phyloP scores from a whole-genome alignment of 2,888 invertebrate genomes.

The Cephus pulcher region DNA sequence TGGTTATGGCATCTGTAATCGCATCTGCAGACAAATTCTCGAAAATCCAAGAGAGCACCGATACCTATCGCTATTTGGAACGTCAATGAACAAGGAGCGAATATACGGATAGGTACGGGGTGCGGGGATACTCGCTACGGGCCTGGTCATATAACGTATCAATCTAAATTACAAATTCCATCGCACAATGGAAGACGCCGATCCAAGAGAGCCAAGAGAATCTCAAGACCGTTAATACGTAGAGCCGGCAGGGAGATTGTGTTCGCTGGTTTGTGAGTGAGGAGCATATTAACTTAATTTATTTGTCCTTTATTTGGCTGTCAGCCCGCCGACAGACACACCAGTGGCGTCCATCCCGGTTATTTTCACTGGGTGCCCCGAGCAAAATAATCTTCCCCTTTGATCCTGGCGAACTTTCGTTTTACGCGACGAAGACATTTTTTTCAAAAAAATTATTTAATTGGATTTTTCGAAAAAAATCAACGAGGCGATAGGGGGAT shows the following conservation, averaged over 20 bases:
- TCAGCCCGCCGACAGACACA: constrained; percentile 55
- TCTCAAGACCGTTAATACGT: constrained; percentile 25
- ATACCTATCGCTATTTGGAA: constrained; percentile 20
- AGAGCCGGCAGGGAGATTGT: constrained; percentile 39
- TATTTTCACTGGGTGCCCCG: constrained; percentile 41
- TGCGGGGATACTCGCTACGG: constrained; percentile 14
- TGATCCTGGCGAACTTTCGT: too few species aligned
- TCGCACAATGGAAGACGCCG: constrained; percentile 26
- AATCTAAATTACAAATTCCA: constrained; percentile 61
- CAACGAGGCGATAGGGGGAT: background rate
- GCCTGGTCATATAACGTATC: constrained; percentile 53
- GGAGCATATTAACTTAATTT: constrained; percentile 64
- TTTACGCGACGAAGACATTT: too few species aligned
- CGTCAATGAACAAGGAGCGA: constrained; percentile 16
- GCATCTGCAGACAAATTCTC: constrained; percentile 41
- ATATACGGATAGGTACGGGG: constrained; percentile 1
- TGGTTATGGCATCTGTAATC: too few species aligned
- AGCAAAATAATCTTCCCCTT: background rate
- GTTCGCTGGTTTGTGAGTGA: constrained; percentile 34
- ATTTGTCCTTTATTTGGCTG: constrained; percentile 65
- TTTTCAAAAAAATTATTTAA: too few species aligned
- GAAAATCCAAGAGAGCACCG: constrained; percentile 39
- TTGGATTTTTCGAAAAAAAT: background rate
- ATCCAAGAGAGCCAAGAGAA: constrained; percentile 33
- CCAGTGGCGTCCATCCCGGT: constrained; percentile 50